phyloP scores from a whole-genome alignment of 1,140 invertebrate genomes.

The Leptinotarsa lineolata region DNA sequence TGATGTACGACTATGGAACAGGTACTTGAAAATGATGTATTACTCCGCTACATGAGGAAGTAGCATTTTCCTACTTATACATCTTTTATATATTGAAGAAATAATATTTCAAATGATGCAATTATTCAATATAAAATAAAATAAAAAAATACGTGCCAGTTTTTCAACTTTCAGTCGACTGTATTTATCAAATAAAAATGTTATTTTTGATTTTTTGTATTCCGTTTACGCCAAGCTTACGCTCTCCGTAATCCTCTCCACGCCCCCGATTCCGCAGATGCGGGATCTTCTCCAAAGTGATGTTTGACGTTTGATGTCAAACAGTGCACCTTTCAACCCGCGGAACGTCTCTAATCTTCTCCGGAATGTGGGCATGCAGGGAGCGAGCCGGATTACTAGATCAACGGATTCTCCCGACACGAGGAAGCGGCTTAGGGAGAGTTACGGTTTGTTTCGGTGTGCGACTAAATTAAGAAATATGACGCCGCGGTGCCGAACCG shows the following conservation, averaged over 20 bases:
- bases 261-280: background rate
- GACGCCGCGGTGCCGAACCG: background rate
- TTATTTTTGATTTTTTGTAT: background rate
- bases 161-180: too few relatives aligned
- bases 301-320: conserved; percentile 1
- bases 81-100: too few relatives aligned
- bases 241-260: background rate
- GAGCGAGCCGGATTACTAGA: background rate
- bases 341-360: background rate
- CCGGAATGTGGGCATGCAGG: background rate
- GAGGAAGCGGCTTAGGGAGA: background rate
- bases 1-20: too few relatives aligned
- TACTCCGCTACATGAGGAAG: too few relatives aligned
- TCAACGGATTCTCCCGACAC: conserved; percentile 5
- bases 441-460: conserved; percentile 2
- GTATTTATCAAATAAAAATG: background rate
- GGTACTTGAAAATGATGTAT: too few relatives aligned
- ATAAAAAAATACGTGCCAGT: too few relatives aligned
- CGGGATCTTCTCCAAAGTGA: background rate
- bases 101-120: too few relatives aligned
- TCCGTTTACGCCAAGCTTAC: background rate
- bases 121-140: too few relatives aligned
- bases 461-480: conserved; percentile 1
- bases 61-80: too few relatives aligned
- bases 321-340: background rate